phyloP scores from a whole-genome alignment of 2,113 vertebrate genomes.

The Raphicerus campestris region DNA sequence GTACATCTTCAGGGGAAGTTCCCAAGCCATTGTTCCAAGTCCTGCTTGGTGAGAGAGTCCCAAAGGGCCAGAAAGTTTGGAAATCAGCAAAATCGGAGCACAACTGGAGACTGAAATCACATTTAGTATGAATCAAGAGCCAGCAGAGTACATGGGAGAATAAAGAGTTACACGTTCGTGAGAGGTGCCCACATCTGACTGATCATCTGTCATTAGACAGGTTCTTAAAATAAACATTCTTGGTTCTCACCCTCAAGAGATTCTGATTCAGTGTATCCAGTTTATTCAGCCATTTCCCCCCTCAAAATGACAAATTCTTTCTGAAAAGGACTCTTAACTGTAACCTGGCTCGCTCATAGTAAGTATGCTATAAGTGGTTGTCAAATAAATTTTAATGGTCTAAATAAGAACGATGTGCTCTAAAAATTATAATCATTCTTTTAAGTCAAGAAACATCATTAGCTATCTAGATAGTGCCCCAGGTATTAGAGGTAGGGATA shows the following conservation, averaged over 20 bases:
- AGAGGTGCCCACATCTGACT: background rate
- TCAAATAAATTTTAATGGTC: conserved; percentile 12
- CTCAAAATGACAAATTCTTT: background rate
- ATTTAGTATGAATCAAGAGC: background rate
- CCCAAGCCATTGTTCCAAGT: background rate
- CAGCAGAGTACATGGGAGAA: background rate
- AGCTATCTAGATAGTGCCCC: background rate
- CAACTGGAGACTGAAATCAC: background rate
- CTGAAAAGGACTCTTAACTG: background rate
- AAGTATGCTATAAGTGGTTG: background rate
- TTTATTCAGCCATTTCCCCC: background rate
- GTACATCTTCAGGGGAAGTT: background rate
- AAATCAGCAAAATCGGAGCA: background rate
- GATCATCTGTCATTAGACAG: background rate
- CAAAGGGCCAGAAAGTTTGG: background rate
- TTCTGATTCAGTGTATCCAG: background rate
- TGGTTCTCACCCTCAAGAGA: background rate
- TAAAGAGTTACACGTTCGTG: background rate
- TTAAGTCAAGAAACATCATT: background rate
- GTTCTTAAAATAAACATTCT: background rate
- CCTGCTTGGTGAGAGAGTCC: background rate
- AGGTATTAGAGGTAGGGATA: background rate
- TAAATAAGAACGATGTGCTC: background rate
- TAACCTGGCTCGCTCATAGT: background rate
- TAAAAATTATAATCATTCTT: conserved; percentile 12